Conservation (phyloP, 2,113 vertebrate species). For the Daphoenositta chrysoptera region DNA sequence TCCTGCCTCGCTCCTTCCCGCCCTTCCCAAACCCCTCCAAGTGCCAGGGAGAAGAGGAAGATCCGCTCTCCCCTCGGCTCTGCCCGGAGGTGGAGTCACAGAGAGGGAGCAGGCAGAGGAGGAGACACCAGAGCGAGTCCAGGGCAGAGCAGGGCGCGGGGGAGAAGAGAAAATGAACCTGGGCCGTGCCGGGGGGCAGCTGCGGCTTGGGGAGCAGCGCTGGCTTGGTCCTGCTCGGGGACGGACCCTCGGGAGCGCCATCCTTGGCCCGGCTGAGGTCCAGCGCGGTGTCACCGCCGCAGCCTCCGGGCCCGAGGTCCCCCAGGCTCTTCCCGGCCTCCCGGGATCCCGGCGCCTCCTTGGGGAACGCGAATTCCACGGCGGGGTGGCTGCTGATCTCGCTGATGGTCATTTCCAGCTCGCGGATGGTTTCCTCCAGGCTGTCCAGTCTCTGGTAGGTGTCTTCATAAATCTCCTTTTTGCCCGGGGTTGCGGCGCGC, state of each 20-base stretch:
- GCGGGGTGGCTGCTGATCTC: conserved; percentile 77
- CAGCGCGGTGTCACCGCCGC: not conserved
- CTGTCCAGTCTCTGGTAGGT: conserved; percentile 82
- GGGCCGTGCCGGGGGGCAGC: conserved; percentile 28
- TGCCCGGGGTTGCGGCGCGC: not conserved
- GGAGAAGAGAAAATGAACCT: conserved; percentile 75
- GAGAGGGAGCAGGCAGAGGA: conserved; percentile 40
- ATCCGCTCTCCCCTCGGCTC: not conserved
- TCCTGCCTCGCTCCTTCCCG: not conserved
- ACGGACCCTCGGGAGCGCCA: not conserved
- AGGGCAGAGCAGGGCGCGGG: conserved; percentile 12
- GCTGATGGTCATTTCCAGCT: conserved; percentile 86
- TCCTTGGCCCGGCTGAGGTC: not conserved
- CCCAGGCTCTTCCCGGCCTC: not conserved
- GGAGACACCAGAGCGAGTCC: conserved; percentile 20
- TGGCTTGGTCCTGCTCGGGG: conserved; percentile 65
- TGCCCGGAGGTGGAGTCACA: not conserved
- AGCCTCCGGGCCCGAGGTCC: not conserved
- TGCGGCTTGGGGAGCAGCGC: conserved; percentile 81
- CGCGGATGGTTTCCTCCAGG: conserved; percentile 89
- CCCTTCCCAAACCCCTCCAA: not conserved
- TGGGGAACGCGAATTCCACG: not conserved
- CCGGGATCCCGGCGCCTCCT: not conserved
- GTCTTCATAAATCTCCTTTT: conserved; percentile 44
- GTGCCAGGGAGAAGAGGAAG: not conserved